Conservation (phyloP, 2,113 vertebrate species). For the Ranitomeya variabilis region DNA sequence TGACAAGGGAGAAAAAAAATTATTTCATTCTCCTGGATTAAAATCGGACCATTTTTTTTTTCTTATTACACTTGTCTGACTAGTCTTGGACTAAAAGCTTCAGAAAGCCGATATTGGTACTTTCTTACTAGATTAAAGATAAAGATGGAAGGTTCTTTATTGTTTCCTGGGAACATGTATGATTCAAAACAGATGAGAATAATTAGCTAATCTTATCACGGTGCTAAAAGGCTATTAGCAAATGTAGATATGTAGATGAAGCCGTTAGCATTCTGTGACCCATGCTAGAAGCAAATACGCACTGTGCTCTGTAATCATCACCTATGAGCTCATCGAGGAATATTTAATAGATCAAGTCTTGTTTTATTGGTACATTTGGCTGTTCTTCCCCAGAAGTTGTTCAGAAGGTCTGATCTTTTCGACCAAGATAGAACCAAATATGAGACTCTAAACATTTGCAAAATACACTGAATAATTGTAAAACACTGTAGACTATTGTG, state of each 20-base stretch:
- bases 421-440: neutral
- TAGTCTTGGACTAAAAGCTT: neutral
- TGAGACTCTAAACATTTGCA: neutral
- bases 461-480: too few species aligned
- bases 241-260: conserved; percentile 29
- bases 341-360: neutral
- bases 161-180: conserved; percentile 27
- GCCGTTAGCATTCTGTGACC: neutral
- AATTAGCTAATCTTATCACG: conserved; percentile 24
- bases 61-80: too few species aligned
- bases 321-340: neutral
- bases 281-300: neutral
- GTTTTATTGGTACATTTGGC: neutral
- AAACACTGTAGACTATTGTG: too few species aligned
- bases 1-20: too few species aligned
- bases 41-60: too few species aligned
- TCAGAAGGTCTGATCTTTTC: neutral
- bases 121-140: neutral
- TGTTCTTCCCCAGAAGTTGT: too few species aligned
- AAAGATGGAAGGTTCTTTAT: neutral
- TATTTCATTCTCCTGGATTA: too few species aligned
- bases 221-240: conserved; percentile 26
- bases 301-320: neutral
- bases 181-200: neutral
- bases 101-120: neutral